Evolutionary conservation across 2,797 vertebrate species (phyloP).

Genomic region (Amphiprion clarkii): DNA sequence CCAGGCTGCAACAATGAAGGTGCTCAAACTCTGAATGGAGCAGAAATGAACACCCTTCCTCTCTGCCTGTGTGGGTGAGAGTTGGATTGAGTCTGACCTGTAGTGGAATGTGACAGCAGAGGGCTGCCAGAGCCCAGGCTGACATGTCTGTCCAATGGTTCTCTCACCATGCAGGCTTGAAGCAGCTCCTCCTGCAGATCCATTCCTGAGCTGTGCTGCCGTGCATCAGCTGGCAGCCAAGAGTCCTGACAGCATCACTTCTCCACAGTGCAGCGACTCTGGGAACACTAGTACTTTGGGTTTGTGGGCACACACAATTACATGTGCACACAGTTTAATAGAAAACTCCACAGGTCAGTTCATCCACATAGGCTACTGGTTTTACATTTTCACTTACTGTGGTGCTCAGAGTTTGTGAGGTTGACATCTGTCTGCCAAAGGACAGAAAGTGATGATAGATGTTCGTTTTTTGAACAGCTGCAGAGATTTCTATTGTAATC

Average conservation of each 20-base stretch:
- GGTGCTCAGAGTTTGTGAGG: neutral
- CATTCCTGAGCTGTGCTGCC: slow-evolving; percentile 24
- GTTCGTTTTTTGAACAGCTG: neutral
- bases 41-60: slow-evolving; percentile 7
- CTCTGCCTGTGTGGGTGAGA: slow-evolving; percentile 26
- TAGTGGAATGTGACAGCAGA: slow-evolving; percentile 50
- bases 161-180: slow-evolving; percentile 19
- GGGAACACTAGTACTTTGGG: neutral
- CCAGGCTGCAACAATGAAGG: slow-evolving; percentile 1
- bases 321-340: slow-evolving; percentile 14
- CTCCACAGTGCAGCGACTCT: slow-evolving; percentile 19
- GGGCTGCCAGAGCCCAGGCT: slow-evolving; percentile 45
- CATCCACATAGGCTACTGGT: neutral
- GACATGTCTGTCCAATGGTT: slow-evolving; percentile 50
- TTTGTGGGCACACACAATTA: slow-evolving; percentile 17
- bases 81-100: slow-evolving; percentile 53
- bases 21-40: slow-evolving; percentile 26
- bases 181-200: slow-evolving; percentile 33
- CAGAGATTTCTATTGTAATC: neutral
- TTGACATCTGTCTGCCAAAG: slow-evolving; percentile 4
- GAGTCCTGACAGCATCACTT: slow-evolving; percentile 36
- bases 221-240: slow-evolving; percentile 18
- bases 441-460: neutral
- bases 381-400: slow-evolving; percentile 7
- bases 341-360: slow-evolving; percentile 17